Evolutionary conservation across 2,797 vertebrate species (phyloP).

Genomic region (Arrhamphus sclerolepis): DNA sequence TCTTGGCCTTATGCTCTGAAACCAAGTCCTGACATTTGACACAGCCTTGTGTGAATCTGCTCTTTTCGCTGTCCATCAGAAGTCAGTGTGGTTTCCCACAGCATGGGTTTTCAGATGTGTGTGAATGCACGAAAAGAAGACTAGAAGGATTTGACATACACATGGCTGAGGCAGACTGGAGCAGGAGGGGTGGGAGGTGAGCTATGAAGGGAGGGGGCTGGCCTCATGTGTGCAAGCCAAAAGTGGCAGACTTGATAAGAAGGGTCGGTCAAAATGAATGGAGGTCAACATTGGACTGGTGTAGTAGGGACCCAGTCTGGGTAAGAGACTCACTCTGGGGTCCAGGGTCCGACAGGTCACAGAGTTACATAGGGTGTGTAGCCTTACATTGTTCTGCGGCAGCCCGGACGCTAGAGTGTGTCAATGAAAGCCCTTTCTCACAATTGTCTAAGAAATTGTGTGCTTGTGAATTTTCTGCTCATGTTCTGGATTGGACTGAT

Average conservation of each 20-base stretch:
- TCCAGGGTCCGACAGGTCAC: constrained; percentile 57
- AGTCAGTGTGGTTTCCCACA: constrained; percentile 69
- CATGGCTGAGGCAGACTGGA: constrained; percentile 34
- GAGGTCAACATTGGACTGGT: constrained; percentile 69
- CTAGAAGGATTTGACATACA: constrained; percentile 42
- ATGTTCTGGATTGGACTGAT: constrained; percentile 1
- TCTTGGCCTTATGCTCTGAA: constrained; percentile 61
- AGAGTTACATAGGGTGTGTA: constrained; percentile 77
- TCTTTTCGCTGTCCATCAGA: constrained; percentile 39
- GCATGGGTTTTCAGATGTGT: constrained; percentile 57
- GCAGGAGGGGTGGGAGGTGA: constrained; percentile 4
- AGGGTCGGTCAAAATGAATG: constrained; percentile 77
- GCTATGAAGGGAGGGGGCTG: constrained; percentile 2
- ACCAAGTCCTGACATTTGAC: constrained; percentile 10
- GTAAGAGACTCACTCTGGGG: constrained; percentile 41
- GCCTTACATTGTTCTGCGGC: constrained; percentile 73
- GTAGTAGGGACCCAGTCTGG: constrained; percentile 55
- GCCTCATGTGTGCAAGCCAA: constrained; percentile 39
- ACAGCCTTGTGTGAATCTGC: constrained; percentile 20
- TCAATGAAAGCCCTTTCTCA: constrained; percentile 71
- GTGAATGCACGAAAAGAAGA: constrained; percentile 50
- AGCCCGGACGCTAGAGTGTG: constrained; percentile 38
- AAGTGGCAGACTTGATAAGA: constrained; percentile 77
- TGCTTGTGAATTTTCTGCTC: constrained; percentile 43
- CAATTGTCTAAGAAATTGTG: constrained; percentile 71